phyloP scores from a whole-genome alignment of 2,888 invertebrate genomes.

The Ferrisia virgata region DNA sequence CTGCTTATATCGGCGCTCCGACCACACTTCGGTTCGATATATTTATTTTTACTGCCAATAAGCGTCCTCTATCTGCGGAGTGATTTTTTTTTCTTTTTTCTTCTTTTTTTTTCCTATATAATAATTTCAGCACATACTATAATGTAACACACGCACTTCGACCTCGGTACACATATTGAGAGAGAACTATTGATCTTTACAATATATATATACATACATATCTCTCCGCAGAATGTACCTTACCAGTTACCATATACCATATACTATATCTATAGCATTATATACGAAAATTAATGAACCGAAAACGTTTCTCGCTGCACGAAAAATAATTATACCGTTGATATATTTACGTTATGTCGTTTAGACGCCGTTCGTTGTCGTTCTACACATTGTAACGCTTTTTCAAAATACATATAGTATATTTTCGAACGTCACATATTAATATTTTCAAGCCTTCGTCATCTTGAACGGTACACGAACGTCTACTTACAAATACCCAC shows the following conservation, averaged over 20 bases:
- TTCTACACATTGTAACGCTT: conserved; percentile 20
- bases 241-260: too few relatives aligned
- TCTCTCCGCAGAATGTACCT: not conserved
- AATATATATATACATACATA: too few relatives aligned
- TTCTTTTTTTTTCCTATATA: too few relatives aligned
- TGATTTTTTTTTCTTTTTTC: too few relatives aligned
- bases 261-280: not conserved
- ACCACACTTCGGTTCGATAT: not conserved
- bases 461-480: not conserved
- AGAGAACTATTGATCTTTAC: not conserved
- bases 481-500: too few relatives aligned
- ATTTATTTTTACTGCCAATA: not conserved
- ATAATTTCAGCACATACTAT: not conserved
- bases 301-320: conserved; percentile 23
- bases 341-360: conserved; percentile 30
- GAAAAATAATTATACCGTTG: conserved; percentile 32
- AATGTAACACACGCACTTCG: not conserved
- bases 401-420: conserved; percentile 7
- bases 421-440: conserved; percentile 3
- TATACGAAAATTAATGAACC: conserved; percentile 26
- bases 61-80: not conserved
- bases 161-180: not conserved
- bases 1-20: too few relatives aligned
- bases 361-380: conserved; percentile 20
- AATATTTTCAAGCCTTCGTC: conserved; percentile 24